phyloP scores from a whole-genome alignment of 1,140 invertebrate genomes.

The Trinorchestia longiramus region DNA sequence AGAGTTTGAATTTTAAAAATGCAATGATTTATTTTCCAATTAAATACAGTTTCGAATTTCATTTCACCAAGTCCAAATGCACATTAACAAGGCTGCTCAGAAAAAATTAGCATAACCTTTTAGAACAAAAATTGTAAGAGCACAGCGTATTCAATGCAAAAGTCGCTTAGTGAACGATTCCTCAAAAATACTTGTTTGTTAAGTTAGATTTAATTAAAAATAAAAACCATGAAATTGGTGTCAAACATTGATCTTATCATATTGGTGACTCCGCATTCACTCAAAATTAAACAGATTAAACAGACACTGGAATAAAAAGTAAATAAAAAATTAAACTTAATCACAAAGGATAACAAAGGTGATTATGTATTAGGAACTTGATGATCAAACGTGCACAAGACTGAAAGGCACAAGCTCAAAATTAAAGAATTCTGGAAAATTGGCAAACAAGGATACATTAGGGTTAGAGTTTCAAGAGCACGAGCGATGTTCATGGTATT shows the following conservation, averaged over 20 bases:
- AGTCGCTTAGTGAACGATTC: not conserved
- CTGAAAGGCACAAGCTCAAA: not conserved
- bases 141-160: not conserved
- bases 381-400: not conserved
- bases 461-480: not conserved
- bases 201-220: not conserved
- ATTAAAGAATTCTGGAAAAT: not conserved
- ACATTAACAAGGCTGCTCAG: not conserved
- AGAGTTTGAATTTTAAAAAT: not conserved
- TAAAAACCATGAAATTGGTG: not conserved
- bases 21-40: not conserved
- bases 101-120: not conserved
- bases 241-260: not conserved
- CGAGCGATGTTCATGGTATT: not conserved
- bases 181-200: not conserved
- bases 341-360: not conserved
- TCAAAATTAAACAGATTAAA: not conserved
- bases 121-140: not conserved
- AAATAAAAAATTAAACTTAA: not conserved
- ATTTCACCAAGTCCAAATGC: slow-evolving; percentile 3
- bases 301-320: not conserved
- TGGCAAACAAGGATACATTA: not conserved
- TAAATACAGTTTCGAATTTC: not conserved
- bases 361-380: not conserved
- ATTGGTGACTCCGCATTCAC: not conserved